Base-by-base conservation (phyloP, 2,888 invertebrate species). In the Apeira syringaria region DNA sequence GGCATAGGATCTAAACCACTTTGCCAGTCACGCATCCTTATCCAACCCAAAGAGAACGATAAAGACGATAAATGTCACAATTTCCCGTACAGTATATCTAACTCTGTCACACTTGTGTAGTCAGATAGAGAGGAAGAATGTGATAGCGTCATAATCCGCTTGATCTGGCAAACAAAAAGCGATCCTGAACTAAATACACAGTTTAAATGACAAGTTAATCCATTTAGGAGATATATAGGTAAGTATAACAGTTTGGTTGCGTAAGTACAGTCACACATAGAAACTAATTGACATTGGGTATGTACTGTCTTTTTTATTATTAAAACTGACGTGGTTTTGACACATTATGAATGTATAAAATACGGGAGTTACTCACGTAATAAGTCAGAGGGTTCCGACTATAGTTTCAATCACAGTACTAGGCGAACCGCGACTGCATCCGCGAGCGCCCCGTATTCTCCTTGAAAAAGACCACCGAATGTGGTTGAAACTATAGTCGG, bases 201-300 rank as follows among this genome's bases (percentile, higher is more conserved):
- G 47, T 53, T 55, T 47, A 45, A 63, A 64, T 59, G 72, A 65
- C 68, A 64, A 50, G 50, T 41, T 68, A 64, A 68, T 64, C 66
- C 56, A 42, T 53, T 61, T 53, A 50, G 38, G 42, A 47, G 42
- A 50, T 39, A 27, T 35, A 34, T 17, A 33, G 9, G 25, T 20
- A 34, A n/a, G n/a, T 20, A 34, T 34, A 37, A 17, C 26, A 34
- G 12, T 40, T n/a, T 7, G 32, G 22, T 35, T 31, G 27, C 27
- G 20, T 8, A 22, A 26, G 47, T 50, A 48, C 42, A 50, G 10
- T 34, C 33, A 13, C 5, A n/a, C 1, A 13, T 4, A 41, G 3
- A 42, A 47, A 31, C 17, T 17, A 17, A 17, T 5, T 17, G 17
- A 17, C n/a, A n/a, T 17, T 17, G 1, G 17, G 1, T 17, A 17